Conservation (phyloP, 2,113 vertebrate genomes). For the Circaetus cinerascens region DNA sequence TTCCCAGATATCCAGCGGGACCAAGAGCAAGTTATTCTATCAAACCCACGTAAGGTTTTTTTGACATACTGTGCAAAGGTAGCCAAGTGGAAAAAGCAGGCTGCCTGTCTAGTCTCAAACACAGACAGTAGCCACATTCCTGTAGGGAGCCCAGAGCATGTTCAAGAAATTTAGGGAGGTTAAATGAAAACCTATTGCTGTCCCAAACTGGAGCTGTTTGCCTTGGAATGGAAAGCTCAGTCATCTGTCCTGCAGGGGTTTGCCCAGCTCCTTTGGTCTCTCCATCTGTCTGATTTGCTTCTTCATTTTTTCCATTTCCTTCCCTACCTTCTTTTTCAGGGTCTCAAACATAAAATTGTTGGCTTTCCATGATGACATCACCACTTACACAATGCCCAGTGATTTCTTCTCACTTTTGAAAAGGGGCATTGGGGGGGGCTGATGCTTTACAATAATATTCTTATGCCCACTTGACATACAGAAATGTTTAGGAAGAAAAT, state of each 20-base stretch:
- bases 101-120: neutral
- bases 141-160: neutral
- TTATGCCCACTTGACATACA: neutral
- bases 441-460: neutral
- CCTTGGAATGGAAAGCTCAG: conserved; percentile 19
- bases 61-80: neutral
- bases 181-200: neutral
- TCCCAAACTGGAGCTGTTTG: neutral
- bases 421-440: accelerated
- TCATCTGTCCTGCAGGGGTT: conserved; percentile 35
- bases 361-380: neutral
- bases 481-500: conserved; percentile 11
- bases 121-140: conserved; percentile 14
- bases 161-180: neutral
- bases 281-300: conserved; percentile 10
- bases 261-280: conserved; percentile 19
- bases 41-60: neutral
- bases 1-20: neutral
- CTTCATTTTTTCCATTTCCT: conserved; percentile 37
- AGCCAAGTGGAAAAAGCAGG: neutral
- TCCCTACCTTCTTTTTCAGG: neutral
- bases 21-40: neutral
- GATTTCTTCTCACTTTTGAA: neutral
- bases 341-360: neutral
- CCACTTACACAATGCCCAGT: neutral